Conservation (phyloP, 1,140 invertebrate genomes). For the Harpegnathos saltator region DNA sequence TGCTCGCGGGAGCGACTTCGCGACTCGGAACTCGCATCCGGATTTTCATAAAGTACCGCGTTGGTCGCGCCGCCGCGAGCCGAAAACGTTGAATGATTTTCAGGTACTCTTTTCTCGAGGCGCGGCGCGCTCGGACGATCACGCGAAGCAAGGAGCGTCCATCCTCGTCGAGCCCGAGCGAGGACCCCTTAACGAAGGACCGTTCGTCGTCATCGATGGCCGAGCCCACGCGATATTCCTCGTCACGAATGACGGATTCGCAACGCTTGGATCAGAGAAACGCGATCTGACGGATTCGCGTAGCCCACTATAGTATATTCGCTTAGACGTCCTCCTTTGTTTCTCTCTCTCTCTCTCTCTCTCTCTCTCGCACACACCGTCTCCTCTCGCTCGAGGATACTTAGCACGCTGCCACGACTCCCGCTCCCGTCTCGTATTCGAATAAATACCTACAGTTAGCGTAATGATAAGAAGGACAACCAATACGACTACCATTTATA, state of each 20-base stretch:
- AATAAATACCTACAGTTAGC: constrained; percentile 82
- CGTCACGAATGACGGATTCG: constrained; percentile 1
- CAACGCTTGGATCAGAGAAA: constrained; percentile 24
- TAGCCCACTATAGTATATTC: constrained; percentile 10
- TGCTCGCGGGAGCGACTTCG: background rate
- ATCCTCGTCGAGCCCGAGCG: constrained; percentile 9
- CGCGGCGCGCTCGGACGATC: constrained; percentile 18
- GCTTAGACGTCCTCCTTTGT: background rate
- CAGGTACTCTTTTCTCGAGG: constrained; percentile 57
- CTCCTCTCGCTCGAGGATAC: constrained; percentile 71
- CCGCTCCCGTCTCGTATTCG: constrained; percentile 68
- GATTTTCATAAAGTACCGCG: background rate
- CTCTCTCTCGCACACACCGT: background rate
- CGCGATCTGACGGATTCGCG: constrained; percentile 22
- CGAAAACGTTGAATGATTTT: constrained; percentile 46
- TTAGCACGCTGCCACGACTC: constrained; percentile 74
- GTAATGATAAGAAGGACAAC: constrained; percentile 81
- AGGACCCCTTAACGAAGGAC: constrained; percentile 55
- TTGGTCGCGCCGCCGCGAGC: constrained; percentile 20
- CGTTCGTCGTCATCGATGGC: constrained; percentile 51
- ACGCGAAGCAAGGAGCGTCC: constrained; percentile 1
- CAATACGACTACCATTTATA: constrained; percentile 81
- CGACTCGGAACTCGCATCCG: background rate
- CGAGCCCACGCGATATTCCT: constrained; percentile 11
- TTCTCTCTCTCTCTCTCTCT: no score